Evolutionary conservation across 2,888 invertebrate genomes (phyloP), one percentile per base, ranked within the genome.

Genomic region (Eilema depressum): DNA sequence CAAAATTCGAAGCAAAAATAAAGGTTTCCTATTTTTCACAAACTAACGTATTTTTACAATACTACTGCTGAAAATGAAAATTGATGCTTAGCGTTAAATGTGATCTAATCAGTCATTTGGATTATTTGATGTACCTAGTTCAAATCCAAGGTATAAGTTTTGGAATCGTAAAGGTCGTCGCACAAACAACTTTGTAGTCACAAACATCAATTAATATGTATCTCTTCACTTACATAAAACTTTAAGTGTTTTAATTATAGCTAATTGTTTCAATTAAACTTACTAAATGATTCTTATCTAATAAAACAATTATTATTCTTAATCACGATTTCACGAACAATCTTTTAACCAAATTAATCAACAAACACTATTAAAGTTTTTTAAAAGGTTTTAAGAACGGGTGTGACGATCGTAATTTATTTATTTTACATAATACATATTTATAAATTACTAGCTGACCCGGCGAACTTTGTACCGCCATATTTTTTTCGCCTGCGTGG

Each of bases 281-380:
- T 53, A 53, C 7, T 47, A 20, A 53, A 53, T 53, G 8, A n/a
- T 53, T n/a, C 53, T 53, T 53, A 53, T 20, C n/a, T 41, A 41
- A 41, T 41, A 41, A 41, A 37, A 37, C n/a, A n/a, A n/a, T n/a
- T n/a, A n/a, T 30, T 30, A 7, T 41, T 41, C 41, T 41, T 41
- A 41, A 17, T 8, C 41, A 41, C 41, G 17, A 41, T 41, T 41
- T 41, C 56, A 62, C 14, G 30, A 63, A 11, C 62, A 41, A 62
- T 60, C 62, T 56, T 28, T 26, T 53, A 56, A 59, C 28, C 12
- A 66, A 61, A 30, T 47, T 63, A 70, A 63, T 66, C 28, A 30
- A 66, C 25, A 25, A 26, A 47, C 67, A 41, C 63, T 62, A 28
- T 66, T 62, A 10, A 59, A 59, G 37, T 59, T 56, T 63, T 66